Conservation (phyloP, 2,888 invertebrate species). For the Protula sp. region DNA sequence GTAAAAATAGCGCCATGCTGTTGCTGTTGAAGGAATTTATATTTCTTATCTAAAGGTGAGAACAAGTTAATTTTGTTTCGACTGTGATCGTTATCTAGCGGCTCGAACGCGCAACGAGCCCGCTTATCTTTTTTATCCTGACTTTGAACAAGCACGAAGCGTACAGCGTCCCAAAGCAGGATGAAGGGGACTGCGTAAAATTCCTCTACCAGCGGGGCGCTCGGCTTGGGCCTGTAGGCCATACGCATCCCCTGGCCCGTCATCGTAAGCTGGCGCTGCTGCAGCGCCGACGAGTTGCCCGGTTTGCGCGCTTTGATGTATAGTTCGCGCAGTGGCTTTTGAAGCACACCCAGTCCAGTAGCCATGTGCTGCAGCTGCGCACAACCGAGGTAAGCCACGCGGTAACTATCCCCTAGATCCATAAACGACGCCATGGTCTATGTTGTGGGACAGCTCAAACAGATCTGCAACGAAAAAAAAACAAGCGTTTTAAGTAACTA, state of each 20-base stretch:
- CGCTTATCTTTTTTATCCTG: conserved; percentile 54
- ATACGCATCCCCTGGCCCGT: conserved; percentile 75
- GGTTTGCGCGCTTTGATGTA: conserved; percentile 83
- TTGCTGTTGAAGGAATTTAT: conserved; percentile 84
- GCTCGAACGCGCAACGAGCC: conserved; percentile 60
- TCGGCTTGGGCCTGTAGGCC: conserved; percentile 90
- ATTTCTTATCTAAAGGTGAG: conserved; percentile 90
- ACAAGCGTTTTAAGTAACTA: no score
- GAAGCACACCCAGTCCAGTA: conserved; percentile 93
- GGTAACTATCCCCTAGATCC: conserved; percentile 42
- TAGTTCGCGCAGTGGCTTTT: conserved; percentile 90
- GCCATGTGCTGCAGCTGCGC: conserved; percentile 96
- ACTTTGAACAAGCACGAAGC: conserved; percentile 39
- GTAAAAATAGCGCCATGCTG: conserved; percentile 95
- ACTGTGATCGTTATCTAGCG: conserved; percentile 57
- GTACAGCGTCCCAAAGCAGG: conserved; percentile 49
- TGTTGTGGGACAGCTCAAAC: no score
- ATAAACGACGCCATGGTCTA: conserved; percentile 10
- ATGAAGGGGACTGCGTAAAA: conserved; percentile 57
- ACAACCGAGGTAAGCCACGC: conserved; percentile 92
- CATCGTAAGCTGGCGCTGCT: conserved; percentile 60
- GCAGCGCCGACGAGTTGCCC: conserved; percentile 21
- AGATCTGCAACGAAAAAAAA: no score
- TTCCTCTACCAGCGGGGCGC: conserved; percentile 66
- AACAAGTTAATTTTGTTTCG: conserved; percentile 59